phyloP scores from a whole-genome alignment of 2,113 vertebrate species.

The Ictidomys tridecemlineatus region DNA sequence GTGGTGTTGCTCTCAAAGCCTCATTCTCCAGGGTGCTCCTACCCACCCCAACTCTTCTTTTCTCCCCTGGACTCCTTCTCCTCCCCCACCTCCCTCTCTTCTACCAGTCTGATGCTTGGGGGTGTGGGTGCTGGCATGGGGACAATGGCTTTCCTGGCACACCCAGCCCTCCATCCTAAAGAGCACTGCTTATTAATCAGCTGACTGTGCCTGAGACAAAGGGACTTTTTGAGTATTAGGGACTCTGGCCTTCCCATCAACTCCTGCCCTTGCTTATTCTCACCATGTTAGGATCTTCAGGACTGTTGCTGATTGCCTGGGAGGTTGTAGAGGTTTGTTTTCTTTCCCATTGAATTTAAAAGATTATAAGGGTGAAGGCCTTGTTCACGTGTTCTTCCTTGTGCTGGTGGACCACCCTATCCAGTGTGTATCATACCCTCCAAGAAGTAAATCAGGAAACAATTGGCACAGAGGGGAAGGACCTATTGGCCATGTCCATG shows the following conservation, averaged over 20 bases:
- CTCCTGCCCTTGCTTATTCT: constrained; percentile 69
- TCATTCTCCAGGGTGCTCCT: not conserved
- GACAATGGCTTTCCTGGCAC: not conserved
- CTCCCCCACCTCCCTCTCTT: not conserved
- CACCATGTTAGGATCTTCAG: constrained; percentile 34
- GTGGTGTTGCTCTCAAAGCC: not conserved
- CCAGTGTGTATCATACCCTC: constrained; percentile 34
- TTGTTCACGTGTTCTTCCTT: constrained; percentile 76
- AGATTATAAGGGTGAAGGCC: constrained; percentile 72
- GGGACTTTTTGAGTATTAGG: constrained; percentile 73
- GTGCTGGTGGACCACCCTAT: constrained; percentile 69
- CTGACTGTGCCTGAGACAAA: constrained; percentile 76
- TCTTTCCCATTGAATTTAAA: constrained; percentile 78
- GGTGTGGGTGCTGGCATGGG: not conserved
- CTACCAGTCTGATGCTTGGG: not conserved
- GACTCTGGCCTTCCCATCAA: constrained; percentile 76
- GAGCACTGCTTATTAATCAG: constrained; percentile 60
- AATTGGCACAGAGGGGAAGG: constrained; percentile 18
- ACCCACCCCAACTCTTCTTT: not conserved
- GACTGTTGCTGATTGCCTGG: constrained; percentile 51
- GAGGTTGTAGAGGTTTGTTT: not conserved
- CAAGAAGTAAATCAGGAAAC: constrained; percentile 56
- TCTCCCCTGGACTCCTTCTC: not conserved
- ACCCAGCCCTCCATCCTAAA: not conserved
- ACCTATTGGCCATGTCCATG: not conserved